phyloP scores from a whole-genome alignment of 2,113 vertebrate genomes.

The Hemicordylus capensis region DNA sequence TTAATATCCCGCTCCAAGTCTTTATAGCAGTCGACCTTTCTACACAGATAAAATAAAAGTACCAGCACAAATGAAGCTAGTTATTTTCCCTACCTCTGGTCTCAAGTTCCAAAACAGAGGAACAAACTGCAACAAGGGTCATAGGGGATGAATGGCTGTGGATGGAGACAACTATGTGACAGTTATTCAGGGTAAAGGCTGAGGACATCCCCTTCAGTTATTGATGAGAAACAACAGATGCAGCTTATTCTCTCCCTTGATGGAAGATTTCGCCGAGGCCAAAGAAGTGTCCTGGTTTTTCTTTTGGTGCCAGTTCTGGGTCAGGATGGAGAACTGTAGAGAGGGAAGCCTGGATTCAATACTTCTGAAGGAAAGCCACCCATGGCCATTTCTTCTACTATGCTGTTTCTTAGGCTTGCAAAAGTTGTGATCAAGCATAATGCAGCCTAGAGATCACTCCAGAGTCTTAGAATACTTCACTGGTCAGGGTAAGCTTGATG shows the following conservation, averaged over 20 bases:
- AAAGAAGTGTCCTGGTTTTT: neutral
- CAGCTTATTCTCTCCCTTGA: neutral
- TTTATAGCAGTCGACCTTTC: conserved; percentile 27
- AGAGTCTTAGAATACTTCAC: too few relatives aligned
- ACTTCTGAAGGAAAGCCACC: neutral
- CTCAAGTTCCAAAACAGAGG: neutral
- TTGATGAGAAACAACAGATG: neutral
- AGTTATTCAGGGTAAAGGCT: rapidly evolving
- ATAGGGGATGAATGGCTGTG: neutral
- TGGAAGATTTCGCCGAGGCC: neutral
- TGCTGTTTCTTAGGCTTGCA: neutral
- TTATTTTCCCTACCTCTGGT: neutral
- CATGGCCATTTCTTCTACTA: neutral
- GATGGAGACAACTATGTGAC: rapidly evolving
- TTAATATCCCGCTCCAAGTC: neutral
- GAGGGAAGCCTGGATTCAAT: neutral
- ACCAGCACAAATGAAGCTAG: neutral
- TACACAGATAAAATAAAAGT: conserved; percentile 42
- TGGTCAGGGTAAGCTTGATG: too few relatives aligned
- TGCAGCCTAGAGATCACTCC: neutral
- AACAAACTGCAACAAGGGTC: rapidly evolving
- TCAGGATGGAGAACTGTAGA: neutral
- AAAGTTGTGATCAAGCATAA: neutral
- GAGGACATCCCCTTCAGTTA: neutral
- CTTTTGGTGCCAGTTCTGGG: neutral